These are phyloP conservation scores for Aegithalos caudatus DNA, from an alignment of 2,113 vertebrate species.

Conservation along the genomic window DNA sequence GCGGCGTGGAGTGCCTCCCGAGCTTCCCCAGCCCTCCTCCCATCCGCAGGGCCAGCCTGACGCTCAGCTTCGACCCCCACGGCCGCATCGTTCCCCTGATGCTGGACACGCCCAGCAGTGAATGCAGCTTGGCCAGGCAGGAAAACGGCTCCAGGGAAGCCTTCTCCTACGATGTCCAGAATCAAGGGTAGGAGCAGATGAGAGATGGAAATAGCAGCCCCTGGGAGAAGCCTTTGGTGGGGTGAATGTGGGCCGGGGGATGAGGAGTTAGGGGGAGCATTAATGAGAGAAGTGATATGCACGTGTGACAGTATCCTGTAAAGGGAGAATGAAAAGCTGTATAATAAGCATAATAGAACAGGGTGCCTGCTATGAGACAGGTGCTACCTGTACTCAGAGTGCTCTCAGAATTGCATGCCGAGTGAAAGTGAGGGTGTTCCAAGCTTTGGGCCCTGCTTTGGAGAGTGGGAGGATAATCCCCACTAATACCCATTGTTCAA, in stretches of 20 bases:
- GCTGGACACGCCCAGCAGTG: constrained; percentile 68
- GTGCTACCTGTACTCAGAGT: not conserved
- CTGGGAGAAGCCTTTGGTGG: not conserved
- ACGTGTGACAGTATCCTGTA: not conserved
- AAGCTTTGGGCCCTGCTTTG: not conserved
- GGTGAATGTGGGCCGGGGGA: not conserved
- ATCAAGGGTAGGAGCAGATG: constrained; percentile 65
- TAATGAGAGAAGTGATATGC: not conserved
- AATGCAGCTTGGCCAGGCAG: constrained; percentile 47
- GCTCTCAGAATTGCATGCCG: not conserved
- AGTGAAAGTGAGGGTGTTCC: not conserved
- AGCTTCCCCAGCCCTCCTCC: constrained; percentile 88
- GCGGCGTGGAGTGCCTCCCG: constrained; percentile 65
- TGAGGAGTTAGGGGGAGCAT: not conserved
- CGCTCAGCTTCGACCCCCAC: constrained; percentile 57
- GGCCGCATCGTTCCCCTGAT: constrained; percentile 63
- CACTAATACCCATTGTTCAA: accelerated
- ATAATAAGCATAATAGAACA: not conserved
- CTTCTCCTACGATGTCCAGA: constrained; percentile 60
- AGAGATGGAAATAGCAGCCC: not conserved
- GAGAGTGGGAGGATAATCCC: not conserved
- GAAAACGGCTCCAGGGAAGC: constrained; percentile 33
- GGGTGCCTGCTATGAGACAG: not conserved
- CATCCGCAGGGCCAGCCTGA: constrained; percentile 79
- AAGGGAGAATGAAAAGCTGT: not conserved